phyloP scores from a whole-genome alignment of 2,888 invertebrate species.

The Epsilonema sp. region DNA sequence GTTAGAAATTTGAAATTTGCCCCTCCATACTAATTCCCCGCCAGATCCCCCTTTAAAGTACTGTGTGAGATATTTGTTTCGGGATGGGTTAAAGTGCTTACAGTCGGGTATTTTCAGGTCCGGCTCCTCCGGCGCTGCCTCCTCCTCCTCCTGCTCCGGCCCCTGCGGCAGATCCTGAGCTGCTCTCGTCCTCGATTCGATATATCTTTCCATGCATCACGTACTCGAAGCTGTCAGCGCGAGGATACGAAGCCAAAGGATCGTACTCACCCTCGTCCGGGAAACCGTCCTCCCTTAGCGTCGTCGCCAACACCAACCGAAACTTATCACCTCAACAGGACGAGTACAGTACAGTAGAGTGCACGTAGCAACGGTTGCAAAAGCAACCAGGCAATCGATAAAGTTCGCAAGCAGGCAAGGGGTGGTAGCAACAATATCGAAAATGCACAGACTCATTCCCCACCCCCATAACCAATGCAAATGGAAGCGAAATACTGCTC shows the following conservation, averaged over 20 bases:
- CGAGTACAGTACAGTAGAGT: not conserved
- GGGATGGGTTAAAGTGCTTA: too few relatives aligned
- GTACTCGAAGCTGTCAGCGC: conserved; percentile 84
- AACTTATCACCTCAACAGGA: conserved; percentile 43
- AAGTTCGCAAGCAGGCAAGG: too few relatives aligned
- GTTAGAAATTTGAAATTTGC: too few relatives aligned
- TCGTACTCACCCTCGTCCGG: conserved; percentile 90
- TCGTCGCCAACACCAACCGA: conserved; percentile 77
- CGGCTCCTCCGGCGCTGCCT: conserved; percentile 82
- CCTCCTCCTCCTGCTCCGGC: conserved; percentile 91
- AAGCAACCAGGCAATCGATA: not conserved
- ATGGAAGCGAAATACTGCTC: not conserved
- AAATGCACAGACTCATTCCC: too few relatives aligned
- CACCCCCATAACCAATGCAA: not conserved
- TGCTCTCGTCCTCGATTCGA: conserved; percentile 70
- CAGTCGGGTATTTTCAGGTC: conserved; percentile 62
- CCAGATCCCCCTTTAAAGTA: too few relatives aligned
- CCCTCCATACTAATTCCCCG: too few relatives aligned
- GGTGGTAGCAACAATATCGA: too few relatives aligned
- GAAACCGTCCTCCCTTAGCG: conserved; percentile 83
- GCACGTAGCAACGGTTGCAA: not conserved
- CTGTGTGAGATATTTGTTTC: too few relatives aligned
- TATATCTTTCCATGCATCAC: conserved; percentile 97
- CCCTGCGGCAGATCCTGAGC: conserved; percentile 41
- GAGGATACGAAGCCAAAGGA: conserved; percentile 21